Evolutionary conservation across 2,113 vertebrate species (phyloP).

Genomic region (Eubucco bourcierii): DNA sequence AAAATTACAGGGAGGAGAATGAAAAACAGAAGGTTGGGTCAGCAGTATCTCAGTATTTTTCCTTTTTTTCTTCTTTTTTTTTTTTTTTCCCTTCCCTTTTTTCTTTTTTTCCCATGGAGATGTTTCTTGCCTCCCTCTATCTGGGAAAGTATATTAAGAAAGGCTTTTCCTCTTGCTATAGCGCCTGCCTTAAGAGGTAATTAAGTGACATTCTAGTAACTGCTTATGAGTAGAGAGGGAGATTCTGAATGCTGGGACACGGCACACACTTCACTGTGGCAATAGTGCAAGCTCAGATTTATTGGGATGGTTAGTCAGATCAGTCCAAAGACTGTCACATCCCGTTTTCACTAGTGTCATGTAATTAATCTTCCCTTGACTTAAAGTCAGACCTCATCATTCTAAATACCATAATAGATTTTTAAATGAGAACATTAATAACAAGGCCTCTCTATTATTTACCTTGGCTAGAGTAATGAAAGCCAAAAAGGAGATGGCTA

Average conservation of each 20-base stretch:
- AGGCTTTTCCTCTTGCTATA: background rate
- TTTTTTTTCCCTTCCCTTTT: no score
- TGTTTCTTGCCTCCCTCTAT: background rate
- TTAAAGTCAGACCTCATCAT: slow-evolving; percentile 50
- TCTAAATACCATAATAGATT: slow-evolving; percentile 51
- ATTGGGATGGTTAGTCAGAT: slow-evolving; percentile 44
- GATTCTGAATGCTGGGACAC: slow-evolving; percentile 26
- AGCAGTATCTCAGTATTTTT: background rate
- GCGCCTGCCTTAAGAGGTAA: slow-evolving; percentile 15
- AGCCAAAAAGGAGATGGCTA: slow-evolving; percentile 43
- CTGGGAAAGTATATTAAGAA: slow-evolving; percentile 20
- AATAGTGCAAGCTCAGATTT: slow-evolving; percentile 63
- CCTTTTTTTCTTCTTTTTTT: background rate
- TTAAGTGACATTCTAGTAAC: slow-evolving; percentile 50
- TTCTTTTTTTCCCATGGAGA: background rate
- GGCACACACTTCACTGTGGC: slow-evolving; percentile 9
- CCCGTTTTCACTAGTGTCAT: slow-evolving; percentile 57
- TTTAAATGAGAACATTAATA: slow-evolving; percentile 56
- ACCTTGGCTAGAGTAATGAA: slow-evolving; percentile 34
- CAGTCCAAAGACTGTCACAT: slow-evolving; percentile 63
- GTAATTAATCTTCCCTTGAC: slow-evolving; percentile 68
- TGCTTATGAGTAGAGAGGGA: slow-evolving; percentile 1
- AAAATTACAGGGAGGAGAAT: background rate
- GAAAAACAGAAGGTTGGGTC: background rate
- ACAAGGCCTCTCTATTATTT: slow-evolving; percentile 56